phyloP scores from a whole-genome alignment of 2,888 invertebrate species.

The Acanthosoma haemorrhoidale region DNA sequence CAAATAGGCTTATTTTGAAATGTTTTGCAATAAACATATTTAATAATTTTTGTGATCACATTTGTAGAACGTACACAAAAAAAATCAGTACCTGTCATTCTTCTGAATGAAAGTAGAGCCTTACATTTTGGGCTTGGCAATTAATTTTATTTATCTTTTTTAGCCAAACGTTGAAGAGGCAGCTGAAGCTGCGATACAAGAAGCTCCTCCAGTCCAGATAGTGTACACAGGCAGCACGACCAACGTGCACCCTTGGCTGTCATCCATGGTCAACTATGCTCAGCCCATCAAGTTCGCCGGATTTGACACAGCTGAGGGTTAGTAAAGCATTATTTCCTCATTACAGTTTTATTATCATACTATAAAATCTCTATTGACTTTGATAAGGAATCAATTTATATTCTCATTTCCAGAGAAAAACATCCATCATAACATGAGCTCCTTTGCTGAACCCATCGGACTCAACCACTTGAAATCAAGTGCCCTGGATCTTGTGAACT shows the following conservation, averaged over 20 bases:
- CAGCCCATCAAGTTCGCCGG: slow-evolving; percentile 98
- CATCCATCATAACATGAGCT: slow-evolving; percentile 97
- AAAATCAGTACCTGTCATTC: too few species aligned
- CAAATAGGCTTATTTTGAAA: too few species aligned
- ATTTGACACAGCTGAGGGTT: slow-evolving; percentile 94
- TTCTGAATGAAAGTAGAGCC: too few species aligned
- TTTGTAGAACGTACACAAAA: too few species aligned
- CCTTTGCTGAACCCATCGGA: slow-evolving; percentile 96
- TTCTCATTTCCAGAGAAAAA: slow-evolving; percentile 69
- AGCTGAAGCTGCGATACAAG: slow-evolving; percentile 50
- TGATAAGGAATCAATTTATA: background rate
- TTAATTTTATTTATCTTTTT: background rate
- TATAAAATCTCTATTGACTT: too few species aligned
- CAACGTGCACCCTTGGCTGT: slow-evolving; percentile 97
- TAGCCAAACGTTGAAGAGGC: slow-evolving; percentile 48
- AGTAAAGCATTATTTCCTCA: too few species aligned
- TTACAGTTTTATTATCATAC: too few species aligned
- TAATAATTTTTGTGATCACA: too few species aligned
- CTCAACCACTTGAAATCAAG: slow-evolving; percentile 91
- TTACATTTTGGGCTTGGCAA: too few species aligned
- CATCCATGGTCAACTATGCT: slow-evolving; percentile 98
- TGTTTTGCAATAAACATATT: too few species aligned
- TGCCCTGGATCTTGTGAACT: slow-evolving; percentile 98
- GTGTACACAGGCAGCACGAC: slow-evolving; percentile 96
- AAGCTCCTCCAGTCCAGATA: slow-evolving; percentile 56